Conservation (phyloP, 2,888 invertebrate genomes). For the Lysandra coridon region DNA sequence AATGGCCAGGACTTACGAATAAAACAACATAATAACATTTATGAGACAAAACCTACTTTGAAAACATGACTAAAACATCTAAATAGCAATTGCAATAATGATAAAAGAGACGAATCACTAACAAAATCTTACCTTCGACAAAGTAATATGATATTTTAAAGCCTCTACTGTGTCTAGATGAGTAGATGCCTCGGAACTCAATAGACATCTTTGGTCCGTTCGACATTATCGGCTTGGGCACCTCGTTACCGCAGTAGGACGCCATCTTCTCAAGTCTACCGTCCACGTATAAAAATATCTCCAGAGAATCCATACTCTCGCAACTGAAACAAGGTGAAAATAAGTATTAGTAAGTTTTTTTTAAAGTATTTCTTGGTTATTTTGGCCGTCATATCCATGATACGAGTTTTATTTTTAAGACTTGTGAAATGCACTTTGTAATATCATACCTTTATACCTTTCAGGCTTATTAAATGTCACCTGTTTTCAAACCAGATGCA, state of each 20-base stretch:
- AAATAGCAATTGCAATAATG: neutral
- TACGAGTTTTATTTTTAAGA: too few species aligned
- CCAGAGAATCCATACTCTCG: constrained; percentile 88
- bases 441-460: too few species aligned
- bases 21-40: too few species aligned
- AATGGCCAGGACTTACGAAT: too few species aligned
- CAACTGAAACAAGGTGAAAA: constrained; percentile 77
- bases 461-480: too few species aligned
- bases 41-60: too few species aligned
- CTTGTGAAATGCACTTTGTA: too few species aligned
- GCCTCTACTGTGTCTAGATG: constrained; percentile 88
- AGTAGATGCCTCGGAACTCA: constrained; percentile 89
- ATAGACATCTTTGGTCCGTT: constrained; percentile 91
- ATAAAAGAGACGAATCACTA: neutral
- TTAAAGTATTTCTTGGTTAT: too few species aligned
- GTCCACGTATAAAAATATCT: constrained; percentile 90
- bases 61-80: too few species aligned
- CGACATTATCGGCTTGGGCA: constrained; percentile 95
- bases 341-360: too few species aligned
- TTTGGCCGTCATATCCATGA: too few species aligned
- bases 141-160: constrained; percentile 94
- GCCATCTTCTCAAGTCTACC: constrained; percentile 93
- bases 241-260: constrained; percentile 90
- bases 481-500: too few species aligned
- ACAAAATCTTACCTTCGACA: constrained; percentile 87